Evolutionary conservation across 2,113 vertebrate species (phyloP), one percentile per base, ranked within the genome.

Genomic region (Salvelinus sp.): DNA sequence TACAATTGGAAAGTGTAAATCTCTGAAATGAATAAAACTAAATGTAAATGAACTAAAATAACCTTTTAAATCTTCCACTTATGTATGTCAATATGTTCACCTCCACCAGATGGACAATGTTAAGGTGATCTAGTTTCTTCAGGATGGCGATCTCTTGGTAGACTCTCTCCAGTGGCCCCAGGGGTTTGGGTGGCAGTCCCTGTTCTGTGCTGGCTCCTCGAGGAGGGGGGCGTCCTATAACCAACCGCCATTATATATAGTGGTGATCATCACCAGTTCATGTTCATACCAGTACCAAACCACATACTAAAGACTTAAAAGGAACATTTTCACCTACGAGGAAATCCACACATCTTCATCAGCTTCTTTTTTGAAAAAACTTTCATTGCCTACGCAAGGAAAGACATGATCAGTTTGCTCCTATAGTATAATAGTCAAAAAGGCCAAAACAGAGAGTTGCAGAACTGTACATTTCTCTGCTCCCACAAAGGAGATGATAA

Each of bases 71-170:
- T 54, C 50, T 54, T 16, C 50, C 50, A 54, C 50, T 54, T 16
- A 54, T 54, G 12, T 5, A 18, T 54, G 50, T 54, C 50, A 54
- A 3, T 54, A 3, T 54, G 50, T 87, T 76, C 82, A 98, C 97
- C 95, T 99, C 98, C 3, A 99, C 93, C 85, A 99, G 90, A 79
- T 95, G 98, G 27, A 99, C 98, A 0, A 99, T 92, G 64, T 99
- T 99, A 86, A 94, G 70, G 2, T 99, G 98, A 86, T 98, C 93
- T 84, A 99, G 91, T 84, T 99, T 99, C 94, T 97, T 98, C 47
- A 99, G 86, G 85, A 99, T 99, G 84, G 97, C 97, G 50, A 99
- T 98, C 91, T 99, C 97, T 83, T 95, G 96, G 86, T 99, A 98
- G 12, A 96, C 88, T 65, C 91, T 94, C 27, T 98, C 95, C 80